A percentile compares a stretch with the other conserved stretches of the same genome.
These are phyloP conservation scores for Hippocampus guttulatus DNA, from an alignment of 2,113 vertebrate species.

Conservation along the genomic window DNA sequence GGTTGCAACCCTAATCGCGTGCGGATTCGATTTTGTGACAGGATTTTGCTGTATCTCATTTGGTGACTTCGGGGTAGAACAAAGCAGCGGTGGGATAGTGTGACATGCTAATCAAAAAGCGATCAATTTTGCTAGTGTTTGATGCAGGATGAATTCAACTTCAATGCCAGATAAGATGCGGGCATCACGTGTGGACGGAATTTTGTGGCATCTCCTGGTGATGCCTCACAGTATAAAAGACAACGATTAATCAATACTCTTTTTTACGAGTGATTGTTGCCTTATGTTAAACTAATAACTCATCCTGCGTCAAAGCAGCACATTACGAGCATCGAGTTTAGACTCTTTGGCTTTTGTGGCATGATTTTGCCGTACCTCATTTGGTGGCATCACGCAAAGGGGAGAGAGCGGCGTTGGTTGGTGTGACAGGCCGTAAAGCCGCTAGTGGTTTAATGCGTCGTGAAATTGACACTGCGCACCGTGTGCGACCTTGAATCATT, in stretches of 20 bases:
- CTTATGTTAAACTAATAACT: neutral
- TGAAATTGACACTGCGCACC: constrained; percentile 30
- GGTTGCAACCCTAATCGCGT: no score
- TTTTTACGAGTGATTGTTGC: no score
- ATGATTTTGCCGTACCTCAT: neutral
- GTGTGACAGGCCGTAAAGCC: constrained; percentile 10
- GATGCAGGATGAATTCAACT: no score
- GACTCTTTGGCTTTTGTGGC: neutral
- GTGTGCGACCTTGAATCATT: constrained; percentile 46
- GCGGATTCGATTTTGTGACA: no score
- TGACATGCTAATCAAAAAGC: neutral
- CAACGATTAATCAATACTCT: no score
- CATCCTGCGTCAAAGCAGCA: neutral
- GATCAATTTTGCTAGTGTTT: neutral
- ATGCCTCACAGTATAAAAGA: no score
- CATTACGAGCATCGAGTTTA: neutral
- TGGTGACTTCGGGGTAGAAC: no score
- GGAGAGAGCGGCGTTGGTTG: neutral
- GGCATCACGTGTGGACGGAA: no score
- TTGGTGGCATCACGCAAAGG: neutral
- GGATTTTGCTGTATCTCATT: no score
- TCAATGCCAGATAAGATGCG: no score
- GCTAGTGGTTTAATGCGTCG: constrained; percentile 32
- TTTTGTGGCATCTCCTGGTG: no score
- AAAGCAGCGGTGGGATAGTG: no score